Conservation (phyloP, 2,113 vertebrate genomes). For the Passer montanus region DNA sequence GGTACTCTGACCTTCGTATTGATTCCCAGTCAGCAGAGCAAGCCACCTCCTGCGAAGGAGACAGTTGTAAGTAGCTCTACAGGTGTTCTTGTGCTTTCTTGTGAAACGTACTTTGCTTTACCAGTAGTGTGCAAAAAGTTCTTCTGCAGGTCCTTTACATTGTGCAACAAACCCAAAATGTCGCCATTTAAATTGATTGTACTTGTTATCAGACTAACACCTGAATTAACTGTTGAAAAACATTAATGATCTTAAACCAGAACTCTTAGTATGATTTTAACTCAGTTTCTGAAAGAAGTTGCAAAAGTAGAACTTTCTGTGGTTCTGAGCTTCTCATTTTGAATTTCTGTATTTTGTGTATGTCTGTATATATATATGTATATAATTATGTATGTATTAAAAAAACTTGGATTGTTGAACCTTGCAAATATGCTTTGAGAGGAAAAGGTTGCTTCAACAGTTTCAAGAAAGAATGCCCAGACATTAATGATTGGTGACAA, state of each 20-base stretch:
- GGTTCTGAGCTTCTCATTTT: neutral
- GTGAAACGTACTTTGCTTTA: neutral
- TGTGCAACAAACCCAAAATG: neutral
- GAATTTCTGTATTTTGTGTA: neutral
- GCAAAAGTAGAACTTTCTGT: neutral
- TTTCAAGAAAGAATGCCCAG: neutral
- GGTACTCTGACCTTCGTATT: constrained; percentile 93
- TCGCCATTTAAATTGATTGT: neutral
- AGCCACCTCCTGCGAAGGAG: constrained; percentile 83
- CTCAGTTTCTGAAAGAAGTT: neutral
- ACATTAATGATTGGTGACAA: neutral
- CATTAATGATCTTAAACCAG: neutral
- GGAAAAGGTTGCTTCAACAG: neutral
- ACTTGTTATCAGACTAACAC: neutral
- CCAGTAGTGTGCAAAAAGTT: neutral
- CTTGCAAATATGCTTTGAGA: neutral
- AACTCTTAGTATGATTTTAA: neutral
- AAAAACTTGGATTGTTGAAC: neutral
- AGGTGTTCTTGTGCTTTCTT: neutral
- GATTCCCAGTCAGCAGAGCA: constrained; percentile 90
- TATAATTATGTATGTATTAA: neutral
- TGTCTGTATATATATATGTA: accelerated
- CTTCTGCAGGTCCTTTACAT: neutral
- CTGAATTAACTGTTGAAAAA: neutral
- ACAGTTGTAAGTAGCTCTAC: constrained; percentile 87